These are phyloP conservation scores for Coelopa pilipes DNA, from an alignment of 2,888 invertebrate species.

Conservation along the genomic window DNA sequence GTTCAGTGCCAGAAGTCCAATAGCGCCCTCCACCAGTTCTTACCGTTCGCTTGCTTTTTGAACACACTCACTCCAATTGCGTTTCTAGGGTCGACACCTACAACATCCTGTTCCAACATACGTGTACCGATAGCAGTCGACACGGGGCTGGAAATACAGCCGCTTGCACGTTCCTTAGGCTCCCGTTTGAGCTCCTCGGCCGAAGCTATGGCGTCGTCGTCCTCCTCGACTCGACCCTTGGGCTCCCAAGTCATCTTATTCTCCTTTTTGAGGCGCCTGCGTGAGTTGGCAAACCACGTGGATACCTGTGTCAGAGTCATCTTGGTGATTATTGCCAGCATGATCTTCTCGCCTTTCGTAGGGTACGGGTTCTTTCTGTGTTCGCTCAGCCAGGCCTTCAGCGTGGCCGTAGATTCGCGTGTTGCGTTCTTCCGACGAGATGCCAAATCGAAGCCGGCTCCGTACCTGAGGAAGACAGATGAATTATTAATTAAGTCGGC, in stretches of 20 bases:
- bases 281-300: conserved; percentile 97
- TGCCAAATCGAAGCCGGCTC: conserved; percentile 93
- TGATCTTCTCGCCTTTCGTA: conserved; percentile 95
- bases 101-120: conserved; percentile 22
- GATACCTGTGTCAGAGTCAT: conserved; percentile 96
- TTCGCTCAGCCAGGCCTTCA: conserved; percentile 97
- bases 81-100: conserved; percentile 10
- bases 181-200: conserved; percentile 81
- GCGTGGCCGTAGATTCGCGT: conserved; percentile 94
- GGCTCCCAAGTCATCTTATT: conserved; percentile 99
- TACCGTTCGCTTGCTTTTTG: conserved; percentile 14
- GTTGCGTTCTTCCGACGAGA: conserved; percentile 97
- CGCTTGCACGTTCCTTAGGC: background rate
- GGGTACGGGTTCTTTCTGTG: conserved; percentile 97
- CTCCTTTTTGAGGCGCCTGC: conserved; percentile 93
- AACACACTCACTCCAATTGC: conserved; percentile 29
- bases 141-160: background rate
- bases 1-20: background rate
- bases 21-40: background rate
- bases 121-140: conserved; percentile 24
- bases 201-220: conserved; percentile 77
- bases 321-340: conserved; percentile 94
- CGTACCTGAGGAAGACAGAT: conserved; percentile 75
- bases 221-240: conserved; percentile 89
- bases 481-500: conserved; percentile 1